Percentiles rank a stretch among this genome's conserved stretches.
Conservation (phyloP, 2,113 vertebrate species). For the Scomber japonicus region DNA sequence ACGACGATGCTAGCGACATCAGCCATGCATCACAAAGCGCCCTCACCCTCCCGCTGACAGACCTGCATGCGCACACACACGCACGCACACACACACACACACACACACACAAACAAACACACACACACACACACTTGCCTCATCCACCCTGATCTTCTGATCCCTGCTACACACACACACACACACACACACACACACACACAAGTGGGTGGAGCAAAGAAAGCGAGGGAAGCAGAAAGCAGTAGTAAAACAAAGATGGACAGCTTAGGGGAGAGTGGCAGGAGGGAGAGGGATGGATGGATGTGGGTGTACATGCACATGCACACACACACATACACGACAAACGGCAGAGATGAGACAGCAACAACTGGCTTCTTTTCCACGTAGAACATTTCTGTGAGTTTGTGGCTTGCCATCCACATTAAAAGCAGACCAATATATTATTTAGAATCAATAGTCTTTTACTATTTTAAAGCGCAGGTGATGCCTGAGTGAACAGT, state of each 20-base stretch:
- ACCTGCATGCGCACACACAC: constrained; percentile 19
- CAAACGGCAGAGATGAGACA: background rate
- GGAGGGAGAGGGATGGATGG: constrained; percentile 6
- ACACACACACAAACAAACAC: constrained; percentile 15
- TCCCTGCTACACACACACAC: background rate
- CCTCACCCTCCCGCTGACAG: constrained; percentile 55
- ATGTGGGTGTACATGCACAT: background rate
- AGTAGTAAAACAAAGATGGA: constrained; percentile 17
- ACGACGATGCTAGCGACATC: constrained; percentile 74
- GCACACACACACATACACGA: background rate
- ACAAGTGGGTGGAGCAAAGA: constrained; percentile 72
- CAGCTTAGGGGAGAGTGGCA: constrained; percentile 15
- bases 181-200: constrained; percentile 26
- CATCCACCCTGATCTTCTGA: constrained; percentile 25
- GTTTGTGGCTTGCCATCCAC: background rate
- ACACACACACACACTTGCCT: constrained; percentile 11
- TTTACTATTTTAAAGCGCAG: constrained; percentile 30
- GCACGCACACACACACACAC: background rate
- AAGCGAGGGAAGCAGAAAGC: constrained; percentile 38
- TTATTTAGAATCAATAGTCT: constrained; percentile 38
- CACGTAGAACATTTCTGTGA: background rate
- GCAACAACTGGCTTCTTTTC: background rate
- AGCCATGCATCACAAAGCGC: constrained; percentile 80
- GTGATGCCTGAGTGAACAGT: constrained; percentile 30
- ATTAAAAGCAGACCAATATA: constrained; percentile 1